A percentile compares a stretch with the other conserved stretches of the same genome.
Conservation (phyloP, 2,113 vertebrate genomes). For the Phyllostomus hastatus region DNA sequence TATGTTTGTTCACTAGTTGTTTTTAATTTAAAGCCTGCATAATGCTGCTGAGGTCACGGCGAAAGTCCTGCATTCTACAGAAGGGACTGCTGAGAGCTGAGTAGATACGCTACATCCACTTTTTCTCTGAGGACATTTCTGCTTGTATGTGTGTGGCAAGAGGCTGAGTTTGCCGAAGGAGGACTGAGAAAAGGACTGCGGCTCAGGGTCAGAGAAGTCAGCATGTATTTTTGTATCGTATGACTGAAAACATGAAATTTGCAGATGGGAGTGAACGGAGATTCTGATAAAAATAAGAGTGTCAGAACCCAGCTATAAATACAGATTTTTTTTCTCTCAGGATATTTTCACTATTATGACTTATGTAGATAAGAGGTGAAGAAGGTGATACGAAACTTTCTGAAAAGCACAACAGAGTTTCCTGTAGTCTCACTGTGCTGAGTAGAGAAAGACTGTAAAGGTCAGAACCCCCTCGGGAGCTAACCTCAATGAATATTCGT, state of each 20-base stretch:
- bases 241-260: not conserved
- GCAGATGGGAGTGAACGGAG: not conserved
- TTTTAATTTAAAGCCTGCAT: not conserved
- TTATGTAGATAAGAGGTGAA: not conserved
- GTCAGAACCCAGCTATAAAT: not conserved
- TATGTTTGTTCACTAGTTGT: not conserved
- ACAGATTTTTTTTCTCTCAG: not conserved
- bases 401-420: not conserved
- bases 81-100: not conserved
- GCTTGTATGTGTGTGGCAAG: not conserved
- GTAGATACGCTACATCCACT: not conserved
- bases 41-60: not conserved
- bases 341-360: not conserved
- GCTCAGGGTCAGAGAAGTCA: not conserved
- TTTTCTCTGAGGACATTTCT: not conserved
- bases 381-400: not conserved
- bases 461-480: not conserved
- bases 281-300: not conserved
- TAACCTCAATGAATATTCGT: not conserved
- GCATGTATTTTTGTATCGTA: not conserved
- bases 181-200: not conserved
- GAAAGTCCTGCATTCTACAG: not conserved
- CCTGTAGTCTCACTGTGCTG: not conserved
- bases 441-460: not conserved
- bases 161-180: not conserved